Conservation (phyloP, 2,113 vertebrate species). For the Epinephelus fuscoguttatus region DNA sequence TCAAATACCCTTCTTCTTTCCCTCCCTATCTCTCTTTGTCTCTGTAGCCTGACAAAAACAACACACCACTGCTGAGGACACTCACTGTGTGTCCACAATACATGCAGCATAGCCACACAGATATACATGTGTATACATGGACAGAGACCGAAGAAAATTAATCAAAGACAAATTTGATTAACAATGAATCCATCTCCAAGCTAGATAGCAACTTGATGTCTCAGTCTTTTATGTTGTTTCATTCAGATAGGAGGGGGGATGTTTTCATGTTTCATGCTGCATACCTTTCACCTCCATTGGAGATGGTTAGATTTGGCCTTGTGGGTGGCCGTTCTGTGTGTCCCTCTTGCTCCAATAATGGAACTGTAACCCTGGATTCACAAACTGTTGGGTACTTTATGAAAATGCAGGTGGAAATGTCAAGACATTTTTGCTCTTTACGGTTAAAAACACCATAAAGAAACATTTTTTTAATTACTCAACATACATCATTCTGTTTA, state of each 20-base stretch:
- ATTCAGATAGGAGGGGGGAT: background rate
- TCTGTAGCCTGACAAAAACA: conserved; percentile 33
- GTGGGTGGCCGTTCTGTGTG: conserved; percentile 7
- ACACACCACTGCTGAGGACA: conserved; percentile 14
- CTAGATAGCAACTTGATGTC: background rate
- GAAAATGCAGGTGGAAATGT: background rate
- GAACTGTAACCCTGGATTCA: background rate
- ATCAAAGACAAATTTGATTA: background rate
- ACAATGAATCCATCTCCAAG: background rate
- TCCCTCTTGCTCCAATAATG: background rate
- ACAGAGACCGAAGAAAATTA: background rate
- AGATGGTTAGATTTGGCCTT: background rate
- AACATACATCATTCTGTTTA: background rate
- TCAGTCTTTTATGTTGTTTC: background rate
- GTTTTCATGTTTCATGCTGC: conserved; percentile 18
- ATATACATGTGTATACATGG: background rate
- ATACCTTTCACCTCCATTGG: conserved; percentile 30
- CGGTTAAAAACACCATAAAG: background rate
- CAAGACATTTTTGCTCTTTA: background rate
- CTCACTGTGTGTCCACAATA: conserved; percentile 5
- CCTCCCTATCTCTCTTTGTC: conserved; percentile 24
- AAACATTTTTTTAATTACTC: background rate
- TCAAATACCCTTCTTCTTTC: conserved; percentile 47
- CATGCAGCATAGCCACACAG: background rate
- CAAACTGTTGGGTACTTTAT: background rate